These are phyloP conservation scores for Anorthoa munda DNA, from an alignment of 2,888 invertebrate genomes.

Conservation along the genomic window DNA sequence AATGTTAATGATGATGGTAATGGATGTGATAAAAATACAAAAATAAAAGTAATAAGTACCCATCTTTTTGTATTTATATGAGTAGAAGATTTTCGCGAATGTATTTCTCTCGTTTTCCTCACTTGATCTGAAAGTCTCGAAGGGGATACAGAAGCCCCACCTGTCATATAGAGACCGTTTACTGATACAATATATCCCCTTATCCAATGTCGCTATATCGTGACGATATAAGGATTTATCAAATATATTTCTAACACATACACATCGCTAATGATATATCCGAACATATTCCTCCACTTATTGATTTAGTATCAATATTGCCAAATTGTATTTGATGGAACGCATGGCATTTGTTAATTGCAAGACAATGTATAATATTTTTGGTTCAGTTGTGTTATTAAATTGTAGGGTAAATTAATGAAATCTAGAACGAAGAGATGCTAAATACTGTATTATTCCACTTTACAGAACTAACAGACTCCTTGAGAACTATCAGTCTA, in stretches of 20 bases:
- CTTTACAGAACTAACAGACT: too few species aligned
- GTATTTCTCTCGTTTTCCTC: constrained; percentile 25
- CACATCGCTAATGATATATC: constrained; percentile 2
- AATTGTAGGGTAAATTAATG: neutral
- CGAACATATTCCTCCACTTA: neutral
- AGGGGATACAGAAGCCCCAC: constrained; percentile 34
- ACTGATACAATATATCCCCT: constrained; percentile 43
- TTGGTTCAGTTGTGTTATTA: neutral
- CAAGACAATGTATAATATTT: neutral
- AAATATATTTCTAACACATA: constrained; percentile 5
- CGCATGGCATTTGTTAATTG: neutral
- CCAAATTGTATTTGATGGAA: neutral
- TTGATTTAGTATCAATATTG: neutral
- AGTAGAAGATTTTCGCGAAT: constrained; percentile 10
- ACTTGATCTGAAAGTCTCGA: constrained; percentile 50
- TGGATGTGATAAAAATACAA: neutral
- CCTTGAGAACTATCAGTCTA: too few species aligned
- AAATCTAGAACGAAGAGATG: too few species aligned
- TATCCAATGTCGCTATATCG: constrained; percentile 38
- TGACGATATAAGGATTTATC: constrained; percentile 21
- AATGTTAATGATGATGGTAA: neutral
- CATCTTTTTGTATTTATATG: constrained; percentile 15
- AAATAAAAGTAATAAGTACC: constrained; percentile 1
- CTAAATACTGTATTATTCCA: too few species aligned
- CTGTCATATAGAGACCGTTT: constrained; percentile 36